These are phyloP conservation scores for Plemyria rubiginata DNA, from an alignment of 2,888 invertebrate species.

Conservation along the genomic window DNA sequence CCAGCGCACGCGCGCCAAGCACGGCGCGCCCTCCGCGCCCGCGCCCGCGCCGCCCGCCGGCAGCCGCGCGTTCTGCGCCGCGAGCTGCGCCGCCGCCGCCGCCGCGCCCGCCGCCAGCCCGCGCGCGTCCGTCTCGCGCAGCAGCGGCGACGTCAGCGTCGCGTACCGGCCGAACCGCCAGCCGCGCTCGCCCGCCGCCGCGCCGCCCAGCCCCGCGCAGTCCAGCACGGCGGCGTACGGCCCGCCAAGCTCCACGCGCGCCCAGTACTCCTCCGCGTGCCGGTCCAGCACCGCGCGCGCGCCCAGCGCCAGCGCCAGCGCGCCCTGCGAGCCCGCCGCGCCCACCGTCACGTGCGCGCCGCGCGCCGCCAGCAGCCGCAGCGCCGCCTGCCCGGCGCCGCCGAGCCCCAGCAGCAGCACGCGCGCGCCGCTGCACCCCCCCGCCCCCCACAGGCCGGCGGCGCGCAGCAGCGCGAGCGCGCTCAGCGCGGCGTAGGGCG, in stretches of 20 bases:
- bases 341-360: conserved; percentile 86
- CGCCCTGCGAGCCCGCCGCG: conserved; percentile 88
- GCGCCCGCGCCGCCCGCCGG: too few relatives aligned
- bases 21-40: conserved; percentile 67
- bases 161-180: conserved; percentile 88
- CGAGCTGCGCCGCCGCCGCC: conserved; percentile 48
- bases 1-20: conserved; percentile 85
- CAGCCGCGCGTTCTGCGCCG: conserved; percentile 72
- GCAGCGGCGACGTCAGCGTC: conserved; percentile 92
- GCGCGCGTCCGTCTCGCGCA: conserved; percentile 90
- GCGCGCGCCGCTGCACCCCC: conserved; percentile 67
- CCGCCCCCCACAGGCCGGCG: too few relatives aligned
- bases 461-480: conserved; percentile 91
- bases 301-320: conserved; percentile 87
- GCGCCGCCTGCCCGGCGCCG: conserved; percentile 94
- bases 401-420: conserved; percentile 95
- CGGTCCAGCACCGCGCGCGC: conserved; percentile 91
- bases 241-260: conserved; percentile 85
- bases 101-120: conserved; percentile 83
- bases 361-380: conserved; percentile 94
- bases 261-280: conserved; percentile 84
- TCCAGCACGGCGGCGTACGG: conserved; percentile 95
- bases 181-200: conserved; percentile 85
- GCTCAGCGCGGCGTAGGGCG: conserved; percentile 94
- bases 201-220: conserved; percentile 89